Evolutionary conservation across 2,888 invertebrate genomes (phyloP).

Genomic region (Dynastes tityus): DNA sequence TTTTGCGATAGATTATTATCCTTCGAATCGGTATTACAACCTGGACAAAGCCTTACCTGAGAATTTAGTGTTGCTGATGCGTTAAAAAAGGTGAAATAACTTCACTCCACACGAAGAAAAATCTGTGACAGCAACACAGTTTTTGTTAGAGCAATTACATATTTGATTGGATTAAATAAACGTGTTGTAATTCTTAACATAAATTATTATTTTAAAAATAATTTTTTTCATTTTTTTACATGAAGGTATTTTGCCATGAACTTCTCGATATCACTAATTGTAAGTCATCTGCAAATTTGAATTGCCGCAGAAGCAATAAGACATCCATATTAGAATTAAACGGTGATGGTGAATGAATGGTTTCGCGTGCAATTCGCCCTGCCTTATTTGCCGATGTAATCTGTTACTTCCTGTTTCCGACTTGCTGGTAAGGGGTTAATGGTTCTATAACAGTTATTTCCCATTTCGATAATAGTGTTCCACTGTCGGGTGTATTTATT

Average conservation of each 20-base stretch:
- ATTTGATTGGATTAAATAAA: no score
- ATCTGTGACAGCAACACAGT: no score
- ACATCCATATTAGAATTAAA: constrained; percentile 23
- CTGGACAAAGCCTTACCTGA: no score
- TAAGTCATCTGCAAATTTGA: not conserved
- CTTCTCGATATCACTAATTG: not conserved
- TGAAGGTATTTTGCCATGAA: not conserved
- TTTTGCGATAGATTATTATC: no score
- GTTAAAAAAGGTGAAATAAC: no score
- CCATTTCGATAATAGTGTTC: not conserved
- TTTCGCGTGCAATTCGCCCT: constrained; percentile 19
- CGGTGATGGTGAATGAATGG: constrained; percentile 17
- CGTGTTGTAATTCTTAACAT: no score
- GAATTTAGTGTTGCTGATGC: no score
- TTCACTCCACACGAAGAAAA: no score
- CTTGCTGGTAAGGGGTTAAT: constrained; percentile 27
- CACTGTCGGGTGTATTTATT: no score
- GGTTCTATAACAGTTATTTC: constrained; percentile 33
- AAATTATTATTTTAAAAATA: not conserved
- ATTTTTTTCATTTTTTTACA: no score
- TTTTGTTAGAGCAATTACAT: no score
- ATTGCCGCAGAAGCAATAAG: constrained; percentile 19
- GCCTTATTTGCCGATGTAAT: constrained; percentile 27
- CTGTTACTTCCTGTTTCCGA: constrained; percentile 39
- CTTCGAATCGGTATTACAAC: no score